Evolutionary conservation across 2,888 invertebrate genomes (phyloP).

Genomic region (Anagyrus pseudococci): DNA sequence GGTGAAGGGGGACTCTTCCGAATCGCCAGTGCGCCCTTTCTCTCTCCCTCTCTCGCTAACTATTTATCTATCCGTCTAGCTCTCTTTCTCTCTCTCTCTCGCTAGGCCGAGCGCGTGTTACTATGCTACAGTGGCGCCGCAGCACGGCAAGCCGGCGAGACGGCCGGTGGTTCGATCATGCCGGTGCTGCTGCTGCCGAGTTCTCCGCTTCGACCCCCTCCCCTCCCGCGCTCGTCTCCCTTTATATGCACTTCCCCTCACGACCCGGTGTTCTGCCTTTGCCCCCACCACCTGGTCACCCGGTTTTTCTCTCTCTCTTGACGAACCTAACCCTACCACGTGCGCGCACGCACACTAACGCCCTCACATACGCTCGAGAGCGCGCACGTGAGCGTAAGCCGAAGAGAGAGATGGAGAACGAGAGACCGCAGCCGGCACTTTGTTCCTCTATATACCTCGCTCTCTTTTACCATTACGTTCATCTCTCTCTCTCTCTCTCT

Average conservation of each 20-base stretch:
- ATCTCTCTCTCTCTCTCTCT: neutral
- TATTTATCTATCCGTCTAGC: neutral
- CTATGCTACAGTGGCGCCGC: conserved; percentile 57
- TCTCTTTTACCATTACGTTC: neutral
- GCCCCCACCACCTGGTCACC: neutral
- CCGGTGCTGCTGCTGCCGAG: conserved; percentile 29
- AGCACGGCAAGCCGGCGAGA: conserved; percentile 31
- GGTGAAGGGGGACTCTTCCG: conserved; percentile 60
- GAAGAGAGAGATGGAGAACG: neutral
- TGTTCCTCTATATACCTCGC: neutral
- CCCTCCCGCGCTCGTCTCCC: neutral
- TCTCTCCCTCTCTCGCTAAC: conserved; percentile 36
- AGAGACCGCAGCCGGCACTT: conserved; percentile 15
- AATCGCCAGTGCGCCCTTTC: neutral
- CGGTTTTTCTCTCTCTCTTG: conserved; percentile 14
- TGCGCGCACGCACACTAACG: neutral
- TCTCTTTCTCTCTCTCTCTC: conserved; percentile 7
- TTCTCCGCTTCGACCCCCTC: neutral
- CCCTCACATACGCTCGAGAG: neutral
- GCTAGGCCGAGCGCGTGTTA: conserved; percentile 51
- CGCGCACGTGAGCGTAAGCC: neutral
- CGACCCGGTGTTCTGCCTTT: neutral
- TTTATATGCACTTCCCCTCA: conserved; percentile 6
- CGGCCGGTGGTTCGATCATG: conserved; percentile 39
- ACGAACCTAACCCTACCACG: conserved; percentile 10